Conservation (phyloP, 2,888 invertebrate species). For the Ptilodon capucinus region DNA sequence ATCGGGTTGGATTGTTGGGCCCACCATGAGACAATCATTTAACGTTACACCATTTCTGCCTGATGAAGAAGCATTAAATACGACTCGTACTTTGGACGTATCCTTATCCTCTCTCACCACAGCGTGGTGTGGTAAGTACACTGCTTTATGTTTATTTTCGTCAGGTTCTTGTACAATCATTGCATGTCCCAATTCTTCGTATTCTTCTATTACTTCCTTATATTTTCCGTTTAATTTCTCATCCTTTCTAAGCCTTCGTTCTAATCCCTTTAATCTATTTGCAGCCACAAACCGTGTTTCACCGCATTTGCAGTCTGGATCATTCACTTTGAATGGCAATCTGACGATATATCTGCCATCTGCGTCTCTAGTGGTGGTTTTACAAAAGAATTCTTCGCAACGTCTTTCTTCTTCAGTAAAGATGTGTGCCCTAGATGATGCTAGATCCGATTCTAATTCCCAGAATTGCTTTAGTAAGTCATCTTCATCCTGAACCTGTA, state of each 20-base stretch:
- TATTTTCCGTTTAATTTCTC: neutral
- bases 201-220: constrained; percentile 1
- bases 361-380: neutral
- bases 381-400: constrained; percentile 9
- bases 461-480: constrained; percentile 16
- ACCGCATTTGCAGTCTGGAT: too few species aligned
- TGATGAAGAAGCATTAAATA: constrained; percentile 8
- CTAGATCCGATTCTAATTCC: constrained; percentile 18
- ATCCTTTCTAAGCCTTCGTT: constrained; percentile 1
- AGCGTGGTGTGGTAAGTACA: constrained; percentile 1
- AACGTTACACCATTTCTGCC: constrained; percentile 4
- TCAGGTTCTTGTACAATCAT: too few species aligned
- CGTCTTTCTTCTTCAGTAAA: constrained; percentile 7
- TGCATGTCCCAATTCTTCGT: constrained; percentile 1
- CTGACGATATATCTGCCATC: constrained; percentile 3
- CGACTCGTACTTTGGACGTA: neutral
- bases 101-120: neutral
- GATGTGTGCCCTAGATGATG: too few species aligned
- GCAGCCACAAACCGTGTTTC: too few species aligned
- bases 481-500: constrained; percentile 1
- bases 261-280: neutral
- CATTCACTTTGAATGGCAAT: neutral
- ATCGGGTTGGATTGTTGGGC: constrained; percentile 8
- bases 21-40: constrained; percentile 10
- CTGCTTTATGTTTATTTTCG: neutral